phyloP scores from a whole-genome alignment of 2,113 vertebrate genomes.

The Cisticola juncidis region DNA sequence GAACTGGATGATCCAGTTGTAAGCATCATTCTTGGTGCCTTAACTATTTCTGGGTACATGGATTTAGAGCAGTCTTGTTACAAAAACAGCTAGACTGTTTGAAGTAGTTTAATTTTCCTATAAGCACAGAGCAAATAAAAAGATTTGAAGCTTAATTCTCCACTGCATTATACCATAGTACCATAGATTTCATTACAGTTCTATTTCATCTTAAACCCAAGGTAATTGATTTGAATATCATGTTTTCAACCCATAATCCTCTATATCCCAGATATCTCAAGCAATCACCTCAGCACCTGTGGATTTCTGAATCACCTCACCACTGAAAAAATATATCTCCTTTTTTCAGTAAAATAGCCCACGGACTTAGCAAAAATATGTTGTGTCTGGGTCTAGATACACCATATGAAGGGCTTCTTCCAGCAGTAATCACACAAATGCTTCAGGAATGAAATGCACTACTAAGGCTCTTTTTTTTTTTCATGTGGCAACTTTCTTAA shows the following conservation, averaged over 20 bases:
- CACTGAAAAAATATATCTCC: not conserved
- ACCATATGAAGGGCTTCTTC: not conserved
- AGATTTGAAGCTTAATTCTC: not conserved
- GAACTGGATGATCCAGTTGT: not conserved
- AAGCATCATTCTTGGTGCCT: not conserved
- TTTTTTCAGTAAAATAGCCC: not conserved
- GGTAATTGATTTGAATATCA: not conserved
- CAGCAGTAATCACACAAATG: not conserved
- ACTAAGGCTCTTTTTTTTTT: not conserved
- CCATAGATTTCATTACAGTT: not conserved
- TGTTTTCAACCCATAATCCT: not conserved
- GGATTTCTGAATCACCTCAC: not conserved
- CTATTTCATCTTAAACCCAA: not conserved
- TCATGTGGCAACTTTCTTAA: not conserved
- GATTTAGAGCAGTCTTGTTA: not conserved
- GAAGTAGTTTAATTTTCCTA: not conserved
- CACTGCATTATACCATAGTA: not conserved
- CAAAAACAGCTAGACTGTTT: not conserved
- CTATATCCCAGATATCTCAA: not conserved
- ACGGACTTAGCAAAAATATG: not conserved
- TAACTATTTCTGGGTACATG: not conserved
- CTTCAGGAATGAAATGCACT: not conserved
- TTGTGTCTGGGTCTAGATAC: not conserved
- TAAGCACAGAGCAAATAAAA: not conserved
- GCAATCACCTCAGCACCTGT: not conserved